Conservation (phyloP, 2,888 invertebrate species). For the Enchytraeus crypticus region DNA sequence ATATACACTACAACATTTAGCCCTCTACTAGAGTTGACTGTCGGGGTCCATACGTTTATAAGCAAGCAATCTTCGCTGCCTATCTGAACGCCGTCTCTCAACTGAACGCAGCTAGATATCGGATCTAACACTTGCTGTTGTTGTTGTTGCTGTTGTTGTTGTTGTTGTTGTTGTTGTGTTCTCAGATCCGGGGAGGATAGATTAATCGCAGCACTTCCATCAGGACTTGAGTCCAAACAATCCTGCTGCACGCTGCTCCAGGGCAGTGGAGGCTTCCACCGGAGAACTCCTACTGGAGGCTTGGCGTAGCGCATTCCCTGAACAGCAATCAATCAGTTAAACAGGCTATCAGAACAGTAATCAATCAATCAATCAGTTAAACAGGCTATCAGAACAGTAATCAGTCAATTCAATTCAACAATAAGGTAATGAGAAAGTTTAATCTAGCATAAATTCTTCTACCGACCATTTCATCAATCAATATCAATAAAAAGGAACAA, state of each 20-base stretch:
- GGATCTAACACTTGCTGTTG: neutral
- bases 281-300: slow-evolving; percentile 6
- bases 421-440: too few relatives aligned
- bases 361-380: too few relatives aligned
- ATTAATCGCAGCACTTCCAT: too few relatives aligned
- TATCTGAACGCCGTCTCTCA: neutral
- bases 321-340: too few relatives aligned
- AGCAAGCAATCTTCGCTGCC: slow-evolving; percentile 25
- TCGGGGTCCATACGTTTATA: slow-evolving; percentile 23
- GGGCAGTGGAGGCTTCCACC: slow-evolving; percentile 10
- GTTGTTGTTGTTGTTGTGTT: neutral
- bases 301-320: slow-evolving; percentile 17
- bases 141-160: neutral
- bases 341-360: too few relatives aligned
- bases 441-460: too few relatives aligned
- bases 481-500: too few relatives aligned
- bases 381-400: too few relatives aligned
- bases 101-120: slow-evolving; percentile 1
- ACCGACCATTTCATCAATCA: too few relatives aligned
- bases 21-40: neutral
- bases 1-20: slow-evolving; percentile 24
- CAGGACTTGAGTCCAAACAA: too few relatives aligned
- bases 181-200: neutral
- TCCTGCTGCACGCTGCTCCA: too few relatives aligned
- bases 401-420: too few relatives aligned